Conservation (phyloP, 1,140 invertebrate species). For the Antheraea pernyi region DNA sequence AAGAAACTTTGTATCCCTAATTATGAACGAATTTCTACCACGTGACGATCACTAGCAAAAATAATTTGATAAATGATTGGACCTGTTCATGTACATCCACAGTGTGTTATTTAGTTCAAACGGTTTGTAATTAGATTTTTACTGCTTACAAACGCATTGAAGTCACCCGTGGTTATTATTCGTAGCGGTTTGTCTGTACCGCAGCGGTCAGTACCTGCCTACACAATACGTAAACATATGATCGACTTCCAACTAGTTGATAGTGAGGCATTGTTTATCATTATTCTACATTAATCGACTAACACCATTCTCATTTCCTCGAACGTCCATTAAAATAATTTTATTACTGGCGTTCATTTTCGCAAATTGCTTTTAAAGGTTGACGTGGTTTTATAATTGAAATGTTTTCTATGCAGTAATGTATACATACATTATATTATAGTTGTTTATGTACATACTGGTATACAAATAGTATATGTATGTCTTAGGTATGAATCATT, state of each 20-base stretch:
- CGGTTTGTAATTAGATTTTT: too few species aligned
- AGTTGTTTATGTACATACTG: background rate
- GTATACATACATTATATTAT: background rate
- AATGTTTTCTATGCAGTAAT: background rate
- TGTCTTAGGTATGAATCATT: too few species aligned
- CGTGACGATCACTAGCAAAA: too few species aligned
- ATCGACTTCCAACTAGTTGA: background rate
- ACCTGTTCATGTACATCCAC: too few species aligned
- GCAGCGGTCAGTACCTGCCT: background rate
- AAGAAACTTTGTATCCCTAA: too few species aligned
- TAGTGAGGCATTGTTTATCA: slow-evolving; percentile 17
- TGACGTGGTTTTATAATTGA: background rate
- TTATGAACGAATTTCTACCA: too few species aligned
- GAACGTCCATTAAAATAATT: slow-evolving; percentile 15
- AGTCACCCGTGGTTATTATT: background rate
- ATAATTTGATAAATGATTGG: too few species aligned
- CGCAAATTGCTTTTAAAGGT: slow-evolving; percentile 8
- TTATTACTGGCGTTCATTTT: slow-evolving; percentile 7
- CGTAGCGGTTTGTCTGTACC: background rate
- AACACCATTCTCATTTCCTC: slow-evolving; percentile 16
- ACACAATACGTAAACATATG: background rate
- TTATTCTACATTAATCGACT: slow-evolving; percentile 20
- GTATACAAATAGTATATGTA: too few species aligned
- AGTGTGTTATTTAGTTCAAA: too few species aligned
- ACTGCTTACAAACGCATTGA: background rate